A percentile compares a stretch with the other conserved stretches of the same genome.
phyloP scores from a whole-genome alignment of 2,888 invertebrate genomes.

The Plebejus melissa region DNA sequence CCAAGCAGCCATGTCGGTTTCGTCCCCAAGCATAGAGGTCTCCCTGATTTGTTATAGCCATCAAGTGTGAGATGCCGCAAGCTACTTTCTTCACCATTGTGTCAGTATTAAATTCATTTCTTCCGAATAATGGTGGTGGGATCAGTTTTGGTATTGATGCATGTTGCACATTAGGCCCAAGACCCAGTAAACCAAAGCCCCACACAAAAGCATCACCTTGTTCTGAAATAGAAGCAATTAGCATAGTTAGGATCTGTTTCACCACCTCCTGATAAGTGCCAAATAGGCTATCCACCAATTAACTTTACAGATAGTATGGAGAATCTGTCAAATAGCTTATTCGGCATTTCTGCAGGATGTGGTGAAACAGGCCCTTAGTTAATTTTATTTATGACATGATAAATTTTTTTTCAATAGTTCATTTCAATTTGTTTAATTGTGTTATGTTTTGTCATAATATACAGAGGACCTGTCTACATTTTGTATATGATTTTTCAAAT shows the following conservation, averaged over 20 bases:
- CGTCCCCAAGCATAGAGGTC: conserved; percentile 96
- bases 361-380: no score
- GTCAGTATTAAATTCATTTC: conserved; percentile 88
- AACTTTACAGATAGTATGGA: no score
- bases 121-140: conserved; percentile 90
- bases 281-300: no score
- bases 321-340: no score
- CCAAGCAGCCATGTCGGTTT: conserved; percentile 90
- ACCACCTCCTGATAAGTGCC: no score
- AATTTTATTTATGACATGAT: not conserved
- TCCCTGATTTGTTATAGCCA: conserved; percentile 89
- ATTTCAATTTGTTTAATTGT: not conserved
- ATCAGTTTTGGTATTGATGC: conserved; percentile 84
- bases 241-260: no score
- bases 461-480: no score
- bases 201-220: conserved; percentile 92
- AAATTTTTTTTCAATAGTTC: not conserved
- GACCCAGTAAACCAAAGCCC: conserved; percentile 95
- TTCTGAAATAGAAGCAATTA: conserved; percentile 68
- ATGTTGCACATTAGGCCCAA: conserved; percentile 88
- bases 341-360: no score
- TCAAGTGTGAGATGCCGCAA: conserved; percentile 86
- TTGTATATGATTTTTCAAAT: no score
- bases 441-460: no score
- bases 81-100: conserved; percentile 81